These are phyloP conservation scores for Selene dorsalis DNA, from an alignment of 2,797 vertebrate species.

Conservation along the genomic window DNA sequence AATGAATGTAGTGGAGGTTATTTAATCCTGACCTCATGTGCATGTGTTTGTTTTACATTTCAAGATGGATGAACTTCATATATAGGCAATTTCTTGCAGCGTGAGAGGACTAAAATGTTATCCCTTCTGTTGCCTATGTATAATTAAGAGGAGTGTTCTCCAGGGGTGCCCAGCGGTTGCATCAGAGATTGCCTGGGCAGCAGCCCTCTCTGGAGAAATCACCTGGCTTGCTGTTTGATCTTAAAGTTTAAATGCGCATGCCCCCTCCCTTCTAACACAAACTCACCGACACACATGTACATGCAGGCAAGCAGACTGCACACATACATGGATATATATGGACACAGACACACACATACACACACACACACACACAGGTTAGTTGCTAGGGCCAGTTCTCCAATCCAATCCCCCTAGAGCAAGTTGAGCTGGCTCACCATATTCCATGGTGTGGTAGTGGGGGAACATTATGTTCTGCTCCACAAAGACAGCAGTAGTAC, in stretches of 20 bases:
- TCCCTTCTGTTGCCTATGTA: slow-evolving; percentile 78
- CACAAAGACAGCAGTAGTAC: slow-evolving; percentile 77
- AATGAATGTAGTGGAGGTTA: slow-evolving; percentile 22
- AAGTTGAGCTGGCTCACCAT: slow-evolving; percentile 71
- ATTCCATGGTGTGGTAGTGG: slow-evolving; percentile 72
- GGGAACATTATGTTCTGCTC: slow-evolving; percentile 77
- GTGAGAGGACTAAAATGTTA: slow-evolving; percentile 74
- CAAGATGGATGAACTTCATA: slow-evolving; percentile 60
- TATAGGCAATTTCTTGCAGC: slow-evolving; percentile 70
- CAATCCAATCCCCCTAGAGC: slow-evolving; percentile 71
- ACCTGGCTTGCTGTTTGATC: slow-evolving; percentile 78
- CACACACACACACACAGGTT: slow-evolving; percentile 49
- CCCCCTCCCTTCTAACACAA: slow-evolving; percentile 54
- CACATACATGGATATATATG: slow-evolving; percentile 26
- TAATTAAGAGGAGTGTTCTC: slow-evolving; percentile 78
- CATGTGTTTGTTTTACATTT: slow-evolving; percentile 67
- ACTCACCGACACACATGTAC: slow-evolving; percentile 40
- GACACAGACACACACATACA: slow-evolving; percentile 6
- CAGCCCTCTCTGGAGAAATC: slow-evolving; percentile 77
- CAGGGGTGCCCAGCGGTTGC: slow-evolving; percentile 72
- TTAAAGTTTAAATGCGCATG: slow-evolving; percentile 68
- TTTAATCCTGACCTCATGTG: slow-evolving; percentile 45
- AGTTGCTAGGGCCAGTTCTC: slow-evolving; percentile 71
- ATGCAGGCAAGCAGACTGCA: slow-evolving; percentile 14
- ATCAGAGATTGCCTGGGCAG: slow-evolving; percentile 79